These are phyloP conservation scores for Linepithema humile DNA, from an alignment of 1,140 invertebrate species.

Conservation along the genomic window DNA sequence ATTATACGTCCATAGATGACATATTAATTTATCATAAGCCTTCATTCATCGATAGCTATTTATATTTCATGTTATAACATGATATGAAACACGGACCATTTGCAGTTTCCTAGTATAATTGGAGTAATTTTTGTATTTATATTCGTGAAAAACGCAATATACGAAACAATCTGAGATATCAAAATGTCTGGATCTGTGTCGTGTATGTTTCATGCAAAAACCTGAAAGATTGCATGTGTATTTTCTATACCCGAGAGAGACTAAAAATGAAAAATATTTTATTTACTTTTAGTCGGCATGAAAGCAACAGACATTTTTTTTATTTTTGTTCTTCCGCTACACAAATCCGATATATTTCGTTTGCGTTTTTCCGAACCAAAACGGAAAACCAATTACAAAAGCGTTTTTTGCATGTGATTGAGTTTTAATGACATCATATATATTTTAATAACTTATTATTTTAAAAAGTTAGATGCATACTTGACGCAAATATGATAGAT, in stretches of 20 bases:
- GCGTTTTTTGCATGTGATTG: not conserved
- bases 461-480: too few relatives aligned
- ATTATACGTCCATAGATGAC: not conserved
- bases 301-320: slow-evolving; percentile 23
- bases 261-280: slow-evolving; percentile 21
- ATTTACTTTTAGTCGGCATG: slow-evolving; percentile 5
- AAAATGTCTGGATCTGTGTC: slow-evolving; percentile 34
- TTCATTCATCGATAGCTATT: slow-evolving; percentile 2
- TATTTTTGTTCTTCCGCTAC: not conserved
- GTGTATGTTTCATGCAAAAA: slow-evolving; percentile 9
- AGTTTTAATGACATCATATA: slow-evolving; percentile 5
- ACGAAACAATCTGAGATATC: not conserved
- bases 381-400: slow-evolving; percentile 10
- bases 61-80: not conserved
- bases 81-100: not conserved
- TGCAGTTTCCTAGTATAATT: not conserved
- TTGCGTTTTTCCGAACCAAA: not conserved
- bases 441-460: too few relatives aligned
- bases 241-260: not conserved
- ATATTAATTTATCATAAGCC: slow-evolving; percentile 27
- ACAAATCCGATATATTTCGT: not conserved
- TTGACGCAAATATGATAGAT: too few relatives aligned
- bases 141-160: not conserved
- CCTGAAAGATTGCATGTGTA: not conserved
- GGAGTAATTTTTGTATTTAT: not conserved